phyloP scores from a whole-genome alignment of 2,113 vertebrate species.

The Vulpes vulpes region DNA sequence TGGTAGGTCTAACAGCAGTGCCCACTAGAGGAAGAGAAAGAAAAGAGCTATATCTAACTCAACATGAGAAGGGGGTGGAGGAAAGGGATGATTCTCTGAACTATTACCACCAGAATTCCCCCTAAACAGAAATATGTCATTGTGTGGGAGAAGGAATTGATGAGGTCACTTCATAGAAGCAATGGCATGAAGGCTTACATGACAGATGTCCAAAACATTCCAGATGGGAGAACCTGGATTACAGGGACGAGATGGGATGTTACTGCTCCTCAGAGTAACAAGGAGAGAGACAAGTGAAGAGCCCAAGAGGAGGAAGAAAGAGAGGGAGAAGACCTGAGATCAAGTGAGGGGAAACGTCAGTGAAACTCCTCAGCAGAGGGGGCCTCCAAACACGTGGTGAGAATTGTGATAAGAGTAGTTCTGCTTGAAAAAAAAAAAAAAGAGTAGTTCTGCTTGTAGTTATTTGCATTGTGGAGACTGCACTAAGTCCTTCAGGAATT shows the following conservation, averaged over 20 bases:
- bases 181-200: background rate
- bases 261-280: background rate
- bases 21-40: conserved; percentile 33
- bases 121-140: background rate
- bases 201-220: background rate
- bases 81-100: background rate
- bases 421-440: background rate
- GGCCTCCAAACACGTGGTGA: background rate
- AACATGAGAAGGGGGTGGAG: background rate
- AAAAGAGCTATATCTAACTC: background rate
- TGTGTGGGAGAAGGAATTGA: background rate
- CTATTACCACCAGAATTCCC: background rate
- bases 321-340: background rate
- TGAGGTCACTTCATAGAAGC: background rate
- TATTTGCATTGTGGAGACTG: background rate
- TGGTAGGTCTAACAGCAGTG: background rate
- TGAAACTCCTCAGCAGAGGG: background rate
- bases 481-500: background rate
- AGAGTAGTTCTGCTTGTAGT: background rate
- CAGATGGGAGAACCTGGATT: background rate
- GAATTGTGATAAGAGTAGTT: background rate
- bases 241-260: background rate
- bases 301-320: background rate
- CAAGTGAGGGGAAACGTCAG: background rate
- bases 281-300: background rate